A percentile compares a stretch with the other conserved stretches of the same genome.
Conservation (phyloP, 2,797 vertebrate genomes). For the Avahi laniger region DNA sequence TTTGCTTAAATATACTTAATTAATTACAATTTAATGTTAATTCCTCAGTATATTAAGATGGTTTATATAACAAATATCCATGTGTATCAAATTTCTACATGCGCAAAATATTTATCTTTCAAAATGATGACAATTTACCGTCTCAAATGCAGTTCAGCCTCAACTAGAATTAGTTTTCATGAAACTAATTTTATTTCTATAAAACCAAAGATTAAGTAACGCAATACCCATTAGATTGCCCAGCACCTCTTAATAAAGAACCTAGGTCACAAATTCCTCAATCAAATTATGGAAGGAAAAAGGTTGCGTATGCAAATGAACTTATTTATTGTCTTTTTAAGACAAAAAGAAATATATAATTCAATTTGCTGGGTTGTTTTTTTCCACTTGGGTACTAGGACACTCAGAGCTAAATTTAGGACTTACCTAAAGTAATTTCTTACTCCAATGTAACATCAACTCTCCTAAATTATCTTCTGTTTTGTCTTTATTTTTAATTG, state of each 20-base stretch:
- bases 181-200: neutral
- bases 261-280: neutral
- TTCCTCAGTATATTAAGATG: neutral
- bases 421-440: neutral
- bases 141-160: neutral
- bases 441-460: neutral
- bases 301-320: neutral
- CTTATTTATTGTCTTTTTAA: neutral
- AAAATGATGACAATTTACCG: neutral
- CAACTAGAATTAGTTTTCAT: neutral
- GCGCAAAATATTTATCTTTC: neutral
- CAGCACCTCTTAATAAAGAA: neutral
- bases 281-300: neutral
- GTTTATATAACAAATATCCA: neutral
- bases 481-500: neutral
- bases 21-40: constrained; percentile 1
- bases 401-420: neutral
- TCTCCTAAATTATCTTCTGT: neutral
- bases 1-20: neutral
- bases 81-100: neutral
- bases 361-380: neutral
- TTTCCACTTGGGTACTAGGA: neutral
- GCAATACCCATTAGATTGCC: neutral
- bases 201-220: neutral
- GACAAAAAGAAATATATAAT: neutral